Percentiles rank a stretch among this genome's conserved stretches.
Evolutionary conservation across 2,113 vertebrate species (phyloP).

Genomic region (Desmodus rotundus): DNA sequence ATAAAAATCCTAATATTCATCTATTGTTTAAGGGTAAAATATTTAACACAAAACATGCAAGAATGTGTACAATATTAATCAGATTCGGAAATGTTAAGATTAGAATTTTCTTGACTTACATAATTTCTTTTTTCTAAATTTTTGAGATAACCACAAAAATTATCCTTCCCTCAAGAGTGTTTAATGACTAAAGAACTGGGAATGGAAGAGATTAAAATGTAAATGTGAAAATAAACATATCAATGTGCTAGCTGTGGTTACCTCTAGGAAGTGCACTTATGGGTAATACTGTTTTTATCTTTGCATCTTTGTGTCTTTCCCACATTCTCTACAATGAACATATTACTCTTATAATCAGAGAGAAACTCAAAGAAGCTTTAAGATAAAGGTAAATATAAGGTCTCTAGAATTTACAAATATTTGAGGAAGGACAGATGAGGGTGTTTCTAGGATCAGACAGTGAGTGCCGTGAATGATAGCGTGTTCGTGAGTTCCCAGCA

Average conservation of each 20-base stretch:
- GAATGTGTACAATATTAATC: slow-evolving; percentile 1
- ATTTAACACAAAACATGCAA: slow-evolving; percentile 24
- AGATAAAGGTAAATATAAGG: neutral
- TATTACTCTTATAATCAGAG: neutral
- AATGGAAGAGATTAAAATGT: slow-evolving; percentile 28
- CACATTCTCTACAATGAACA: neutral
- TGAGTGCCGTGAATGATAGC: neutral
- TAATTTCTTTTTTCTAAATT: neutral
- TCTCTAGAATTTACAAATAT: neutral
- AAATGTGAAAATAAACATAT: neutral
- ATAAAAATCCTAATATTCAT: neutral
- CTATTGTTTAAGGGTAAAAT: neutral
- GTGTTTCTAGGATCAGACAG: neutral
- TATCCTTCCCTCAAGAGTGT: neutral
- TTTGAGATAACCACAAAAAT: neutral
- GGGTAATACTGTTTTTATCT: slow-evolving; percentile 15
- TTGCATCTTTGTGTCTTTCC: neutral
- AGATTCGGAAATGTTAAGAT: slow-evolving; percentile 13
- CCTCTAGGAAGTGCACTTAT: neutral
- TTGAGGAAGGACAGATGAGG: neutral
- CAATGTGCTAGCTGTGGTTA: neutral
- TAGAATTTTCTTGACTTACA: slow-evolving; percentile 20
- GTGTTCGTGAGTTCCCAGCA: neutral
- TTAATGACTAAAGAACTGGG: neutral
- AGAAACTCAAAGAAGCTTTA: slow-evolving; percentile 4